Base-by-base conservation (phyloP, 2,113 vertebrate genomes). In the Brevimyrus niger region DNA sequence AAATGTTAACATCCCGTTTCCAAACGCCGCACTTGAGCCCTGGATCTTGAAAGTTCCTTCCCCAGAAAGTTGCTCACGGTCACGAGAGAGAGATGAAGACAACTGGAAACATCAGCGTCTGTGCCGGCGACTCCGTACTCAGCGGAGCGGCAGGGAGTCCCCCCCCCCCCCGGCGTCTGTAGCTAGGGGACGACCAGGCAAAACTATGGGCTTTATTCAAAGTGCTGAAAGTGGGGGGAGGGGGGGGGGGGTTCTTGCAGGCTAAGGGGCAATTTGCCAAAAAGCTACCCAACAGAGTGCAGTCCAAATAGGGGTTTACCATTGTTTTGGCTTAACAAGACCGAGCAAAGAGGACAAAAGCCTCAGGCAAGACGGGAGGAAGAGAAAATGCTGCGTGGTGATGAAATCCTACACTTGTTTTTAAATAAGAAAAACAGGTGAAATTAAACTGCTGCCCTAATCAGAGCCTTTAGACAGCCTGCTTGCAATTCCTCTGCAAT, bases 281-380 rank as follows among this genome's bases (percentile, higher is more conserved):
- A 87, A 87, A 87, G 89, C 86, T 58, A 35, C 55, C 61, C 86
- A 87, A 53, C 50, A 82, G 58, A 83, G 50, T 27, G n/a, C 23
- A 88, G 46, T 27, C 86, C 86, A 83, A 23, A 55, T 47, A 47
- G 23, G 53, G 65, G 17, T 86, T 88, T 69, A 58, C 73, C 38
- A 83, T 90, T 90, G 89, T 90, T 88, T 90, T 90, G 47, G 47
- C 27, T 87, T 76, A 87, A 90, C 58, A 80, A 42, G 86, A 58
- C 82, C 17, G 58, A 88, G 65, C 27, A 51, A 51, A 35, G 88
- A 85, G 50, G 87, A 84, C 38, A 88, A 85, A 90, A 46, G 47
- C n/a, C 69, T 15, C 47, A 44, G 55, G 55, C 31, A 84, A 88
- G 35, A 44, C 31, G 2, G 15, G 27, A 13, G 46, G 42, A 50